A percentile compares a stretch with the other conserved stretches of the same genome.
Evolutionary conservation across 2,797 vertebrate species (phyloP).

Genomic region (Salarias fasciatus): DNA sequence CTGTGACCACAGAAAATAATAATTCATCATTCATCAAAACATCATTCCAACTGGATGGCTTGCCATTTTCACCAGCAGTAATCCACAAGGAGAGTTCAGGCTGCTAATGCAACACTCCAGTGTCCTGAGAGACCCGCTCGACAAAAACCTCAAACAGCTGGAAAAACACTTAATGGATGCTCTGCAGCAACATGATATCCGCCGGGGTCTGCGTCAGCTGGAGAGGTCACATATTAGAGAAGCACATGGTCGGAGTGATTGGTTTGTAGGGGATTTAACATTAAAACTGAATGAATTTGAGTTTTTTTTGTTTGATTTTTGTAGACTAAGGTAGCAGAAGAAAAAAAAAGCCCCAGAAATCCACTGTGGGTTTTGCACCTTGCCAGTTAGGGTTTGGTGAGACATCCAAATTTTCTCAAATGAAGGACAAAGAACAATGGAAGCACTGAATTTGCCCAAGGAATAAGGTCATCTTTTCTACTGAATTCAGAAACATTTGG

Average conservation of each 20-base stretch:
- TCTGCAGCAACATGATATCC: slow-evolving; percentile 21
- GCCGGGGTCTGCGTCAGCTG: slow-evolving; percentile 7
- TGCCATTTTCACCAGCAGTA: slow-evolving; percentile 54
- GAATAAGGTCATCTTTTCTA: not conserved
- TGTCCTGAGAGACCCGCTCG: slow-evolving; percentile 54
- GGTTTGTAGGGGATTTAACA: not conserved
- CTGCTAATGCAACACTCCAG: slow-evolving; percentile 71
- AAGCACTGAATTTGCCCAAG: not conserved
- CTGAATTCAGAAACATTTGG: not conserved
- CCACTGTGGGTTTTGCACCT: slow-evolving; percentile 9
- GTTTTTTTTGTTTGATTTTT: no score
- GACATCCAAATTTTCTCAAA: not conserved
- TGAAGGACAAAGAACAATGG: slow-evolving; percentile 16
- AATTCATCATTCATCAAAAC: slow-evolving; percentile 39
- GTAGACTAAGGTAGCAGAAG: slow-evolving; percentile 1
- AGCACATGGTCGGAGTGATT: not conserved
- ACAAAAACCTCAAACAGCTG: slow-evolving; percentile 32
- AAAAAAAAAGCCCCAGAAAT: slow-evolving; percentile 16
- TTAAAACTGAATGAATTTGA: slow-evolving; percentile 11
- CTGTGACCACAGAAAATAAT: slow-evolving; percentile 4
- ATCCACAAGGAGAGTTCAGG: slow-evolving; percentile 53
- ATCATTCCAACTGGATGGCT: slow-evolving; percentile 47
- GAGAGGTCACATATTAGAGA: slow-evolving; percentile 11
- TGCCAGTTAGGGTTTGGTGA: slow-evolving; percentile 36
- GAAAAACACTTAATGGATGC: slow-evolving; percentile 49